phyloP scores from a whole-genome alignment of 2,113 vertebrate genomes.

The Alligator mississippiensis region DNA sequence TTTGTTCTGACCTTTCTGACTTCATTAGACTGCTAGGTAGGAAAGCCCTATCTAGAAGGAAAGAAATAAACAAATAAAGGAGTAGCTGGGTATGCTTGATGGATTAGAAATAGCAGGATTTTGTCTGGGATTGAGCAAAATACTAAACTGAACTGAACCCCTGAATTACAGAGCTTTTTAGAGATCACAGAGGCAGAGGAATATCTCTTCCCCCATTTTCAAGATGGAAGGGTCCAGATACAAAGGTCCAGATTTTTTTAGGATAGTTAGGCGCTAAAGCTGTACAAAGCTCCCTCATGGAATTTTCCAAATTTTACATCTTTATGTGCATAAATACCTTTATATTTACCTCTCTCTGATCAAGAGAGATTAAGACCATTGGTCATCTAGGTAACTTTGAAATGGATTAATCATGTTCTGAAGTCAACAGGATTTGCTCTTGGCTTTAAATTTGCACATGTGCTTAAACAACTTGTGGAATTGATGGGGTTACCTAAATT shows the following conservation, averaged over 20 bases:
- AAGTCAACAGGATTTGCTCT: background rate
- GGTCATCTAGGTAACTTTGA: background rate
- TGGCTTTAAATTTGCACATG: background rate
- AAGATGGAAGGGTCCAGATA: background rate
- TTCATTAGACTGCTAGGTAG: conserved; percentile 45
- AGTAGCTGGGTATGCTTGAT: conserved; percentile 33
- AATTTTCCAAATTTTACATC: background rate
- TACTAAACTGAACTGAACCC: conserved; percentile 8
- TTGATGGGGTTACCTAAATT: conserved; percentile 23
- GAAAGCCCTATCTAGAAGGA: background rate
- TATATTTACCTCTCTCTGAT: background rate
- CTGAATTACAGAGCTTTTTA: conserved; percentile 39
- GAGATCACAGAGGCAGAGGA: conserved; percentile 6
- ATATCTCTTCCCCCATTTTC: background rate
- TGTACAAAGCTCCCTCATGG: background rate
- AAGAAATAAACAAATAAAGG: conserved; percentile 30
- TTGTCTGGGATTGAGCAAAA: conserved; percentile 25
- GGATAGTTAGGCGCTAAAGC: background rate
- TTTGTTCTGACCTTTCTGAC: conserved; percentile 61
- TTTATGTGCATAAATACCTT: too few relatives aligned
- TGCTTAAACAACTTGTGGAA: background rate
- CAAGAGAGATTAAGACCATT: background rate
- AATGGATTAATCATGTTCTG: background rate
- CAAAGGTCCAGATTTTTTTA: background rate
- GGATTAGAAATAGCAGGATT: conserved; percentile 62